Evolutionary conservation across 2,797 vertebrate species (phyloP), one percentile per base, ranked within the genome.

Genomic region (Poeciliopsis paucimaculata): DNA sequence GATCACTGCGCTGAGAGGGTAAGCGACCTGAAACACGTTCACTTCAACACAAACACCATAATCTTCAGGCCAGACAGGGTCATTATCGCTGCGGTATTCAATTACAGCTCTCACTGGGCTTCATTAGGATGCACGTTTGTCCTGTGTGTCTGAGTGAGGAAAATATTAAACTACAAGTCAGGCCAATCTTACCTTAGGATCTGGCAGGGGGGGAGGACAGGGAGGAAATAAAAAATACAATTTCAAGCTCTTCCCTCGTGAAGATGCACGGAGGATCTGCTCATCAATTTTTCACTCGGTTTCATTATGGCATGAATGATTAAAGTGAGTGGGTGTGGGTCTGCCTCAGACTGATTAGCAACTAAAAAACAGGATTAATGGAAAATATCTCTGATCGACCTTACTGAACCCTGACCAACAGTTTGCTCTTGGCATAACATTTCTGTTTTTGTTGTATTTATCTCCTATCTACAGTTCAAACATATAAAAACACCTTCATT

Each of bases 231-330:
- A 41, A 51, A 10, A 36, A 53, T 68, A 26, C n/a, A 82, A 79
- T 39, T 60, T n/a, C 20, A n/a, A n/a, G 36, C 51, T n/a, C 16
- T 45, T 78, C 28, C 4, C 3, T 5, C 43, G 41, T 36, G 11
- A 53, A 72, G 43, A 34, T 34, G 23, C 72, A 68, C 39, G 36
- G 41, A 60, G 84, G 82, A 80, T 34, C 80, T 5, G 53, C 75
- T 84, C 77, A 95, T 95, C 60, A 86, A 91, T 92, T 78, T 91
- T 93, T 93, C 2, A 94, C 49, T 76, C 45, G 73, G 72, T 79
- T 83, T 90, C 87, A 87, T 88, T 84, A 82, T 72, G 64, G 75
- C 76, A 82, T 93, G 74, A 93, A 94, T 94, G 80, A 94, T 95
- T 92, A 78, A 93, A 85, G 76, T 1, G 31, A 57, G 82, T 31